A percentile compares a stretch with the other conserved stretches of the same genome.
phyloP scores from a whole-genome alignment of 23 tunicate genomes.

The Halocynthia aurantium region DNA sequence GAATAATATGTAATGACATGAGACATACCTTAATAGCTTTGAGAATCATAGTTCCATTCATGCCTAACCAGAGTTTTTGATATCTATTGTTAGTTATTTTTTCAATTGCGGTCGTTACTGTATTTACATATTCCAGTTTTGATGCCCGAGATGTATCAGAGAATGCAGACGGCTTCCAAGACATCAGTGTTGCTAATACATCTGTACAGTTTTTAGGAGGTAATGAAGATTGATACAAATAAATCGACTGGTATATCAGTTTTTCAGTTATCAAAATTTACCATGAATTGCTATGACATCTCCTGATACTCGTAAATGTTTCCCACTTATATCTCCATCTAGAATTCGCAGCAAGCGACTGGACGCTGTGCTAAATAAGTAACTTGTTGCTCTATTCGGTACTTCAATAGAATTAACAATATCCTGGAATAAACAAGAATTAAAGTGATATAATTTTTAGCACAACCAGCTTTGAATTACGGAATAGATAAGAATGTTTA shows the following conservation, averaged over 20 bases:
- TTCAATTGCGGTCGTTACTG: conserved; percentile 48
- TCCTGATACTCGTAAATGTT: conserved; percentile 9
- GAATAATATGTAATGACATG: too few species aligned
- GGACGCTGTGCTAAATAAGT: neutral
- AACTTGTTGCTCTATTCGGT: neutral
- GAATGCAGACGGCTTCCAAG: conserved; percentile 62
- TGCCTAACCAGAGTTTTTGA: conserved; percentile 33
- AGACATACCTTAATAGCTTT: conserved; percentile 26
- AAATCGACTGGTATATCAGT: too few species aligned
- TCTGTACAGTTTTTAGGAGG: conserved; percentile 6
- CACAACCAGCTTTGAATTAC: too few species aligned
- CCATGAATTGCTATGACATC: conserved; percentile 13
- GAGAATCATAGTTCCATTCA: conserved; percentile 21
- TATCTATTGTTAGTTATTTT: conserved; percentile 47
- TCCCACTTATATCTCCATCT: conserved; percentile 6
- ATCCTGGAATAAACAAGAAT: neutral
- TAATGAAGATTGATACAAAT: too few species aligned
- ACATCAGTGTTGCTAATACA: conserved; percentile 25
- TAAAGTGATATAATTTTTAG: too few species aligned
- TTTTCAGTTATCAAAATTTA: neutral
- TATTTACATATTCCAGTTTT: conserved; percentile 34
- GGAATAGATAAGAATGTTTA: too few species aligned
- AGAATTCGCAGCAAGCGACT: conserved; percentile 8
- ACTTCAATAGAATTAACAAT: neutral
- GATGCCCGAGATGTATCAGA: conserved; percentile 36